Base-by-base conservation (phyloP, 2,797 vertebrate species). In the Melanotaenia parkinsoni region DNA sequence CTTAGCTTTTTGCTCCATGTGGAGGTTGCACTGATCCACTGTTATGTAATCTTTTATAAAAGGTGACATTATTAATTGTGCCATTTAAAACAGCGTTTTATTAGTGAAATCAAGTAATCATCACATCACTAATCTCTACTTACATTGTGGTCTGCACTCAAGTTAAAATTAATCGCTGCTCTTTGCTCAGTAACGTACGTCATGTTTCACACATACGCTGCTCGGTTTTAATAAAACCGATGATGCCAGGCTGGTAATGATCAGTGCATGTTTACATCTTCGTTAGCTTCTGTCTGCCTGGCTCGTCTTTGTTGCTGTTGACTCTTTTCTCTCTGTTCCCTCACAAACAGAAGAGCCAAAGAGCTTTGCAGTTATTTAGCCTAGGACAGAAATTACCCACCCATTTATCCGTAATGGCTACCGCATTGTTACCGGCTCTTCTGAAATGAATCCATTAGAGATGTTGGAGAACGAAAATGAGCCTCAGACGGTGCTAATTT, bases 401-500 rank as follows among this genome's bases (percentile, higher is more conserved):
- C 80, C 72, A 78, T 86, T 83, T 73, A 74, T 74, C 67, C 61
- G 2, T 84, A 80, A 89, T 85, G 67, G 69, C 11, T 56, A 18
- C 57, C 0, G 67, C 67, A 70, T 86, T 86, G 85, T 88, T 70
- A 56, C 35, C 4, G 20, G 72, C 47, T 64, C 62, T 16, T 72
- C 72, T 84, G 73, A 85, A 84, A 84, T 88, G 77, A 89, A 88
- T 86, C 84, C 79, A 84, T 91, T 82, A 82, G 77, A 84, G 79
- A 80, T 70, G 77, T 54, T 58, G 72, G 74, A 70, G 77, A 85
- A 77, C 1, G 20, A 76, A 80, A 83, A 89, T 76, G 76, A 85
- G 84, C 74, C 78, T 83, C 81, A 74, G 70, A 78, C 74, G 61
- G 33, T 4, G 0, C 75, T 83, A 70, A 88, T 91, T 88, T 84